phyloP scores from a whole-genome alignment of 1,140 invertebrate genomes.

The Aphaenogaster ashmeadi region DNA sequence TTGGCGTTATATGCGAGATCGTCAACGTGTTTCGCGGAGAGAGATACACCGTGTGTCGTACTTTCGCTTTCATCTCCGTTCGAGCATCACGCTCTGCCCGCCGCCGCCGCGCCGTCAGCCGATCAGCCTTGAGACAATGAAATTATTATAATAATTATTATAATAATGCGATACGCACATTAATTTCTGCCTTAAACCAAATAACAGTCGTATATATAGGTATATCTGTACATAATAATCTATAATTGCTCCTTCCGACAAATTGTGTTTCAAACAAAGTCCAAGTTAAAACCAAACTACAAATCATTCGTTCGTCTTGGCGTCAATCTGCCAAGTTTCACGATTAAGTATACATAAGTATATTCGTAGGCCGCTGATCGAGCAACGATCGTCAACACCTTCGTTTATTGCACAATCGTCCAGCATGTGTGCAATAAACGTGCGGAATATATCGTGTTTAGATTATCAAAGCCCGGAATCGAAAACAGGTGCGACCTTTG shows the following conservation, averaged over 20 bases:
- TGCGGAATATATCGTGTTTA: conserved; percentile 62
- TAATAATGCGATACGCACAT: background rate
- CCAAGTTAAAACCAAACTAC: background rate
- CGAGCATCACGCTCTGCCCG: background rate
- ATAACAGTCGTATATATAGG: background rate
- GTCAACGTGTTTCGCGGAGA: background rate
- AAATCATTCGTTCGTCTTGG: background rate
- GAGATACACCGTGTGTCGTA: background rate
- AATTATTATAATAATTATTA: background rate
- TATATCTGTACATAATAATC: background rate
- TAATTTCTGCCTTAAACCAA: background rate
- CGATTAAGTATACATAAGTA: background rate
- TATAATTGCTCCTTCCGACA: background rate
- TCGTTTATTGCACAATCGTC: conserved; percentile 48
- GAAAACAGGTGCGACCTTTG: conserved; percentile 69
- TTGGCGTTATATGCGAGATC: background rate
- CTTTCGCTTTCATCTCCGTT: conserved; percentile 27
- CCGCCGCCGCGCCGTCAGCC: too few relatives aligned
- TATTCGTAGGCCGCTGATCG: background rate
- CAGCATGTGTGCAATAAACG: conserved; percentile 51
- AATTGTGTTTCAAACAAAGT: background rate
- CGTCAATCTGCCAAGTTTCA: background rate
- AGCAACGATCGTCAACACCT: conserved; percentile 29
- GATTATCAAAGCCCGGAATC: conserved; percentile 69
- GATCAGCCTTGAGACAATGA: conserved; percentile 12